Evolutionary conservation across 1,140 invertebrate genomes (phyloP), one percentile per base, ranked within the genome.

Genomic region (Trichomalopsis sarcophagae): DNA sequence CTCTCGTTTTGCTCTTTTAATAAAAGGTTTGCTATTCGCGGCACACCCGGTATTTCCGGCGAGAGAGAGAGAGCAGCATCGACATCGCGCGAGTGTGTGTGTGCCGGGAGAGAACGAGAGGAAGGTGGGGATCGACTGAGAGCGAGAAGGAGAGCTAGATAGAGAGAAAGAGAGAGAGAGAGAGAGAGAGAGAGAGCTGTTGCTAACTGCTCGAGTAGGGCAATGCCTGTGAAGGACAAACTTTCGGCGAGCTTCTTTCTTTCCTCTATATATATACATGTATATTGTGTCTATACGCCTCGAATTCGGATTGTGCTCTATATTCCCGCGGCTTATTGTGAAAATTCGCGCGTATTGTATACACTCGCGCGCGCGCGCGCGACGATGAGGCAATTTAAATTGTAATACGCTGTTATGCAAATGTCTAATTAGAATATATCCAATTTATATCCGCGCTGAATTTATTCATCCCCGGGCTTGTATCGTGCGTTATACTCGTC

Each of bases 41-140:
- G 86, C 84, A 91, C 91, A 92, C 90, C 91, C 91, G 90, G 89
- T 91, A 92, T 89, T 89, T 90, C 87, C 89, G 89, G 89, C 88
- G 87, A 66, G 82, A 27, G 27, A 27, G 27, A 27, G 27, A 62
- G 55, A 62, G 55, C 55, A 62, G 85, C 44, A 82, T 71, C 27
- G 66, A 69, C 66, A 13, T 21, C 55, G 6, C 5, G 1, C 55
- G 33, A 0, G 33, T 36, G 33, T 33, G 33, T 36, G 6, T 10
- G 21, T 66, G 50, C n/a, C 17, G 55, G 4, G 66, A 33, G 36
- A 50, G 36, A 44, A 14, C 13, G n/a, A 10, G 68, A 23, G 6
- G 27, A n/a, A 33, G 27, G 21, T 27, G 75, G 23, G 27, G 47
- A 66, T 50, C 47, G 50, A n/a, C 0, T 17, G 3, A 50, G 73